phyloP scores from a whole-genome alignment of 2,113 vertebrate species.

The Leucopternis melanops region DNA sequence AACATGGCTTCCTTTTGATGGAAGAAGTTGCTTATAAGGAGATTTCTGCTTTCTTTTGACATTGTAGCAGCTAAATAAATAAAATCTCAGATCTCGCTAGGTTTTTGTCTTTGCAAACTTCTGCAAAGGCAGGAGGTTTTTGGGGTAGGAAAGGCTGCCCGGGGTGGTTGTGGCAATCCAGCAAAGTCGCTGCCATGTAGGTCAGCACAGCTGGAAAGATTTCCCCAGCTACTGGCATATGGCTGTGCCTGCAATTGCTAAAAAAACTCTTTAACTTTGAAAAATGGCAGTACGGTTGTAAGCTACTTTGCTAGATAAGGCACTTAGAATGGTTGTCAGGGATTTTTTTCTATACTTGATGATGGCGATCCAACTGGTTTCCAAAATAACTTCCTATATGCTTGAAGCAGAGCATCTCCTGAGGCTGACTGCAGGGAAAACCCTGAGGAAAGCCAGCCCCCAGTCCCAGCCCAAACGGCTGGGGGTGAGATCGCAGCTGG shows the following conservation, averaged over 20 bases:
- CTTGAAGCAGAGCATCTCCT: not conserved
- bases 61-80: not conserved
- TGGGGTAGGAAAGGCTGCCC: not conserved
- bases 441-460: not conserved
- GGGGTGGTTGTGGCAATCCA: not conserved
- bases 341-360: not conserved
- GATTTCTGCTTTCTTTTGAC: conserved; percentile 32
- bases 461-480: not conserved
- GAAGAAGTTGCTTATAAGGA: conserved; percentile 1
- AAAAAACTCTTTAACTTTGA: not conserved
- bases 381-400: not conserved
- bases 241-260: not conserved
- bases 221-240: not conserved
- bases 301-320: not conserved
- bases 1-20: not conserved
- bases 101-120: not conserved
- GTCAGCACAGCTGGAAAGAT: not conserved
- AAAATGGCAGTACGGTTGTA: not conserved
- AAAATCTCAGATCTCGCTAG: not conserved
- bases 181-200: not conserved
- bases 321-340: not conserved
- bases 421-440: not conserved
- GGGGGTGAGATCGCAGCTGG: not conserved
- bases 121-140: not conserved
- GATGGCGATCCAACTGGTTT: not conserved